phyloP scores from a whole-genome alignment of 2,113 vertebrate genomes.

The Halichoerus grypus region DNA sequence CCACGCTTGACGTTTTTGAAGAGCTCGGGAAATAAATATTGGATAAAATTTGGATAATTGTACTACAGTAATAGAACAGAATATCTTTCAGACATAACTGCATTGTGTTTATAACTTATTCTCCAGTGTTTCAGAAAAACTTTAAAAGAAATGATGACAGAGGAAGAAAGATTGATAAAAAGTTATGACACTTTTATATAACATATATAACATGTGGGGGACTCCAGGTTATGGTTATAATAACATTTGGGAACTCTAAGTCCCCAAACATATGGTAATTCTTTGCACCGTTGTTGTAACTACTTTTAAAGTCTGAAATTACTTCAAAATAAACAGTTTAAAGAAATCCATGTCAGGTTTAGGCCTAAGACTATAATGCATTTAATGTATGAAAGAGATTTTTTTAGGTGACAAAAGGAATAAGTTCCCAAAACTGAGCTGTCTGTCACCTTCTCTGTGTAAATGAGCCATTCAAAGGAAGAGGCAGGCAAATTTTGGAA shows the following conservation, averaged over 20 bases:
- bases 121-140: slow-evolving; percentile 4
- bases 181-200: background rate
- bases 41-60: background rate
- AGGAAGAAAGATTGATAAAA: background rate
- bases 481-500: background rate
- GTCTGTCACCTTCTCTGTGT: background rate
- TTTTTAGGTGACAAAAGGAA: background rate
- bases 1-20: background rate
- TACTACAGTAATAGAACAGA: background rate
- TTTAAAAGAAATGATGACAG: background rate
- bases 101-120: background rate
- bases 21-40: background rate
- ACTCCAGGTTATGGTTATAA: background rate
- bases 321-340: slow-evolving; percentile 29
- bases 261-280: background rate
- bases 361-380: background rate
- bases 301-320: slow-evolving; percentile 37
- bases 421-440: background rate
- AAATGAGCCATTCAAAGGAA: slow-evolving; percentile 39
- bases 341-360: background rate
- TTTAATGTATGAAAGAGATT: background rate
- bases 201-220: background rate
- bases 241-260: background rate
- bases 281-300: background rate
- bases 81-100: background rate